Percentiles rank a stretch among this genome's conserved stretches.
Evolutionary conservation across 2,888 invertebrate genomes (phyloP).

Genomic region (Lasioglossum zephyrum): DNA sequence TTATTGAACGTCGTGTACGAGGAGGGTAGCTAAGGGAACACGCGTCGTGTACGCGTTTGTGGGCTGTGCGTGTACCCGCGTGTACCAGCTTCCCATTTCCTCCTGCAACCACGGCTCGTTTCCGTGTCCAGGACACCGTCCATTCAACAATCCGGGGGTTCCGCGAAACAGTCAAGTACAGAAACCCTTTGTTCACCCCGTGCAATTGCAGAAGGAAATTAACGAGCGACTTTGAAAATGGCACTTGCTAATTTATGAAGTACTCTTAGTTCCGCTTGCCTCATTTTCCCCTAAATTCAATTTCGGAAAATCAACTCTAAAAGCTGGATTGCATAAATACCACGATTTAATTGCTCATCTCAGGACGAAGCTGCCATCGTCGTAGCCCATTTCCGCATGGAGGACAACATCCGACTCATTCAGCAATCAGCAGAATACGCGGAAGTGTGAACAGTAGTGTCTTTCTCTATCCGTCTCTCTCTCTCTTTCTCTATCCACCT

Average conservation of each 20-base stretch:
- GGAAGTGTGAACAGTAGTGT: constrained; percentile 31
- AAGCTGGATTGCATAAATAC: not conserved
- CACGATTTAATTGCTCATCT: not conserved
- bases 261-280: no score
- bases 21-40: not conserved
- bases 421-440: constrained; percentile 40
- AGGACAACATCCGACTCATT: constrained; percentile 17
- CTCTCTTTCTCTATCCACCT: not conserved
- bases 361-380: not conserved
- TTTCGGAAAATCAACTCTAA: not conserved
- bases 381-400: constrained; percentile 21
- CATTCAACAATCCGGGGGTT: constrained; percentile 34
- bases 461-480: not conserved
- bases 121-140: not conserved
- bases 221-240: no score
- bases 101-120: constrained; percentile 1
- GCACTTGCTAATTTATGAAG: no score
- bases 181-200: not conserved
- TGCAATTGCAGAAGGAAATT: no score
- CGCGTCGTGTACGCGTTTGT: constrained; percentile 9
- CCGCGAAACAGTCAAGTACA: no score
- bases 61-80: constrained; percentile 5
- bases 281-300: no score
- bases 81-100: constrained; percentile 18
- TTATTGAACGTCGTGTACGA: constrained; percentile 72